These are phyloP conservation scores for Sialia sialis DNA, from an alignment of 2,113 vertebrate genomes.

Conservation along the genomic window DNA sequence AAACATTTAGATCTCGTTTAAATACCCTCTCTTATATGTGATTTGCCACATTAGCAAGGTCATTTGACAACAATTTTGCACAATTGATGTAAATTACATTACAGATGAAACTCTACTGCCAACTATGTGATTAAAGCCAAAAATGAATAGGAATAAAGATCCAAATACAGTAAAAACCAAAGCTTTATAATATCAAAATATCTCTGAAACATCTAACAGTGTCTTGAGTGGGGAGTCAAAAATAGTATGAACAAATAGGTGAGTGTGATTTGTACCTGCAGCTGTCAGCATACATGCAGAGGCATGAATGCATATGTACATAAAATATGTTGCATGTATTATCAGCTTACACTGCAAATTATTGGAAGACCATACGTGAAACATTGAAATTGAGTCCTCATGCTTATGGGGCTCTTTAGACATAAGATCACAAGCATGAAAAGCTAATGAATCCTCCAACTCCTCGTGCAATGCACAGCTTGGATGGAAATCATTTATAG, in stretches of 20 bases:
- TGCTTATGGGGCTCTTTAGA: neutral
- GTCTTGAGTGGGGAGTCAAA: neutral
- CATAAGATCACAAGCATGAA: neutral
- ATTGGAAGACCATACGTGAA: neutral
- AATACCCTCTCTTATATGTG: neutral
- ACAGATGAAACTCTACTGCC: neutral
- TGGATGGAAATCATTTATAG: neutral
- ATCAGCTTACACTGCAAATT: neutral
- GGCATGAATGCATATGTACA: neutral
- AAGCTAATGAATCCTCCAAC: neutral
- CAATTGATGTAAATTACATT: slow-evolving; percentile 1
- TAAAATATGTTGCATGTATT: neutral
- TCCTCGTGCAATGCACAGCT: neutral
- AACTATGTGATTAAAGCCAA: neutral
- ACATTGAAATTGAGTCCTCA: neutral
- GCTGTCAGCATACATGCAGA: neutral
- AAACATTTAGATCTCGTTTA: slow-evolving; percentile 59
- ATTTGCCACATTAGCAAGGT: slow-evolving; percentile 30
- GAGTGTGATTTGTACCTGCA: neutral
- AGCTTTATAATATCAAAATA: neutral
- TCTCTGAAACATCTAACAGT: neutral
- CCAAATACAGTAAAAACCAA: neutral
- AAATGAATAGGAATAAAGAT: neutral
- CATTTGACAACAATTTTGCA: slow-evolving; percentile 22
- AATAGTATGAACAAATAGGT: neutral